phyloP scores from a whole-genome alignment of 2,888 invertebrate species.

The Ypsolopha sequella region DNA sequence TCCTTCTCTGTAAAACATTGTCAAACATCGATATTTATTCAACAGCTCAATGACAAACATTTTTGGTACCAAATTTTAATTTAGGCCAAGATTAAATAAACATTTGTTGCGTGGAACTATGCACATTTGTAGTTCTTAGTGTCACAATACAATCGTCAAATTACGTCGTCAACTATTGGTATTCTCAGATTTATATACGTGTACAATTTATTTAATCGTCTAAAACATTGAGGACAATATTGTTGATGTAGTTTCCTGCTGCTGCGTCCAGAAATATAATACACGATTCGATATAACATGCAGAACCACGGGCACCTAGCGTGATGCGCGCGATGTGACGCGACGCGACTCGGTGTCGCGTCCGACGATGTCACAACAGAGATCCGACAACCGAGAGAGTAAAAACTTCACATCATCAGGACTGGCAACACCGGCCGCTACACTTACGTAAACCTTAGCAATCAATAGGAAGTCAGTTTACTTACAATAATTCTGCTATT shows the following conservation, averaged over 20 bases:
- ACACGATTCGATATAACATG: conserved; percentile 1
- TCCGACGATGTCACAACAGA: conserved; percentile 6
- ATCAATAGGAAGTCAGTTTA: conserved; percentile 65
- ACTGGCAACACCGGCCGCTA: conserved; percentile 13
- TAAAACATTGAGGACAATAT: conserved; percentile 40
- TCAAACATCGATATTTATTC: no score
- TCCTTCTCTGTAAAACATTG: no score
- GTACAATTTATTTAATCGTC: conserved; percentile 44
- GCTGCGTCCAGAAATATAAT: conserved; percentile 17
- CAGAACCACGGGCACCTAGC: conserved; percentile 4
- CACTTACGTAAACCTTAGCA: conserved; percentile 49
- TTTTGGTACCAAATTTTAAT: no score
- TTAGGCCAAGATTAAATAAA: no score
- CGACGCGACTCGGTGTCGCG: no score
- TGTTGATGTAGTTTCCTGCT: conserved; percentile 42
- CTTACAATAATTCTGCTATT: conserved; percentile 59
- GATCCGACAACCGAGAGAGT: conserved; percentile 9
- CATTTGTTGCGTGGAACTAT: no score
- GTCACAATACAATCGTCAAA: no score
- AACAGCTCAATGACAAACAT: no score
- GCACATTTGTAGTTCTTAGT: no score
- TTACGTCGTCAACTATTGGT: no score
- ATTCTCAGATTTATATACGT: conserved; percentile 13
- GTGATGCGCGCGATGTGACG: no score
- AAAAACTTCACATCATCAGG: conserved; percentile 1